Percentiles rank a stretch among this genome's conserved stretches.
Evolutionary conservation across 2,888 invertebrate species (phyloP).

Genomic region (Drosophila crucigera): DNA sequence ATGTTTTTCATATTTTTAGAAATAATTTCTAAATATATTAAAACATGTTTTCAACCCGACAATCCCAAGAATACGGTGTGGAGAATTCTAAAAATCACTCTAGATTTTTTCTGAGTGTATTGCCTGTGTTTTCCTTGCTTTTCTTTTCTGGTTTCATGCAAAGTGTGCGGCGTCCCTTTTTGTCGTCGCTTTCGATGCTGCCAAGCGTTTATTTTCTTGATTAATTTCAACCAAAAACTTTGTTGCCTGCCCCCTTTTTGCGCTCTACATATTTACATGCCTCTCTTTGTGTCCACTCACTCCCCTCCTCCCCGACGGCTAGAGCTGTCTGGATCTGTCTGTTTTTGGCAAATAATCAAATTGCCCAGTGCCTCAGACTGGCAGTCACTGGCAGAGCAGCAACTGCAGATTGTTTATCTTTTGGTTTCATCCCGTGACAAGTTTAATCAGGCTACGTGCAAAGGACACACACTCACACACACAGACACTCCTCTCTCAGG

Average conservation of each 20-base stretch:
- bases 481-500: slow-evolving; percentile 5
- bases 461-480: slow-evolving; percentile 19
- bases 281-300: not conserved
- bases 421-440: slow-evolving; percentile 75
- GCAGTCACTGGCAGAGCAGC: slow-evolving; percentile 23
- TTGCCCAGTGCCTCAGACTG: slow-evolving; percentile 63
- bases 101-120: not conserved
- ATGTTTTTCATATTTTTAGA: not conserved
- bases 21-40: not conserved
- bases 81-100: not conserved
- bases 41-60: too few species aligned
- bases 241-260: slow-evolving; percentile 45
- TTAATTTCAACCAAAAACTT: slow-evolving; percentile 78
- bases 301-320: not conserved
- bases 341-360: slow-evolving; percentile 78
- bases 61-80: not conserved
- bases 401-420: slow-evolving; percentile 75
- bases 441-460: slow-evolving; percentile 73
- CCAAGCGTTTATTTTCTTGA: slow-evolving; percentile 80
- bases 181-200: slow-evolving; percentile 61
- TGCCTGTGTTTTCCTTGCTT: not conserved
- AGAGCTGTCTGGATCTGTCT: slow-evolving; percentile 42
- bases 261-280: slow-evolving; percentile 60
- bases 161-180: slow-evolving; percentile 37
- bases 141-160: slow-evolving; percentile 23